Evolutionary conservation across 2,797 vertebrate species (phyloP), one percentile per base, ranked within the genome.

Genomic region (Acomys russatus): DNA sequence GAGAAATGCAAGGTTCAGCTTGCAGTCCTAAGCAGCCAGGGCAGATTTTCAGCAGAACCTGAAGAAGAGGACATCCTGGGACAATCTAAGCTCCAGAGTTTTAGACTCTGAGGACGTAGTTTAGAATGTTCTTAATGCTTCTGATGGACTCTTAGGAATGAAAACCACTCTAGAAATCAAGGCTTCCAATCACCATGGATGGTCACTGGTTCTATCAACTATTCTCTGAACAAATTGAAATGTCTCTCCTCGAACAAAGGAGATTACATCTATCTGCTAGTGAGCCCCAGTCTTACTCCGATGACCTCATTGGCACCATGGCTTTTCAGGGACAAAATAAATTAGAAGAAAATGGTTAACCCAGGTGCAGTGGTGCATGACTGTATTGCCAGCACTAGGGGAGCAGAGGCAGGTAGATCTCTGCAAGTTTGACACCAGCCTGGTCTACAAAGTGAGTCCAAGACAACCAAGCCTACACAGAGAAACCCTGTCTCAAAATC

Each of bases 221-320:
- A 25, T 63, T 63, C 70, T 54, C 10, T 54, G 23, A n/a, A 12
- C 14, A 49, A 63, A 17, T 4, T 33, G 12, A 44, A 85, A 33
- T n/a, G 35, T 4, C 0, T 61, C 17, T 28, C 51, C 0, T 0
- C 51, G 15, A 44, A 87, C 0, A n/a, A 14, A n/a, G 12, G 22
- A 63, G 33, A 20, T 15, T 8, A 5, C 6, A 14, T 9, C 79
- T 88, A 1, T 68, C 54, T 64, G 38, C 8, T 44, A 79, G 30
- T 35, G 23, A 44, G 33, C 4, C 0, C 8, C n/a, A 66, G 49
- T 79, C 35, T 85, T 85, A 56, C 3, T 54, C 8, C 14, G 30
- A 2, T 20, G 30, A 64, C 35, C 44, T 61, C 20, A 38, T 3
- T 33, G 51, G 22, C 2, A 74, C 28, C 30, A 18, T 73, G 70